A percentile compares a stretch with the other conserved stretches of the same genome.
These are phyloP conservation scores for Halictus ligatus DNA, from an alignment of 2,888 invertebrate genomes.

Conservation along the genomic window DNA sequence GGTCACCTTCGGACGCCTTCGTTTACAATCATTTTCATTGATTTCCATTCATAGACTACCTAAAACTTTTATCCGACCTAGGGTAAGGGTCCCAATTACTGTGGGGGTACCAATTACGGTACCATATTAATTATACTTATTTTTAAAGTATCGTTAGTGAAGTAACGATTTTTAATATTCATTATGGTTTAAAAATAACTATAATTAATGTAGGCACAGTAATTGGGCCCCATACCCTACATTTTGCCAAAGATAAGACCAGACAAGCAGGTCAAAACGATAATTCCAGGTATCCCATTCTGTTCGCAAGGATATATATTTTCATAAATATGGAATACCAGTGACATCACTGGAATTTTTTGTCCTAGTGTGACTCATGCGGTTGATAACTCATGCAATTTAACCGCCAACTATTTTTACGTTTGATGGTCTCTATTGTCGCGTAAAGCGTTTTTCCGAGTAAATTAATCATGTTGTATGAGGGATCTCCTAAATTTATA, in stretches of 20 bases:
- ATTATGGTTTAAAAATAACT: no score
- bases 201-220: no score
- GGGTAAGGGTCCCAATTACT: no score
- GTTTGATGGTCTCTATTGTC: not conserved
- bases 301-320: conserved; percentile 2
- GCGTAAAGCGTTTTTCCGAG: not conserved
- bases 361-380: conserved; percentile 59
- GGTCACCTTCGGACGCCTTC: not conserved
- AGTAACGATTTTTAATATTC: no score
- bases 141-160: no score
- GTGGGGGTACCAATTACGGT: no score
- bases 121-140: no score
- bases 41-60: not conserved
- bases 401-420: conserved; percentile 27
- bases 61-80: not conserved
- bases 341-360: conserved; percentile 67
- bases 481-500: conserved; percentile 11
- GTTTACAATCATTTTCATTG: not conserved
- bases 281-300: conserved; percentile 4
- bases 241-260: not conserved
- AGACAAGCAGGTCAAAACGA: not conserved
- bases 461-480: not conserved
- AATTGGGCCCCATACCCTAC: no score
- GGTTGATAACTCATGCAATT: conserved; percentile 41
- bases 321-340: conserved; percentile 7